A percentile compares a stretch with the other conserved stretches of the same genome.
phyloP scores from a whole-genome alignment of 2,113 vertebrate species.

The Urocitellus parryii region DNA sequence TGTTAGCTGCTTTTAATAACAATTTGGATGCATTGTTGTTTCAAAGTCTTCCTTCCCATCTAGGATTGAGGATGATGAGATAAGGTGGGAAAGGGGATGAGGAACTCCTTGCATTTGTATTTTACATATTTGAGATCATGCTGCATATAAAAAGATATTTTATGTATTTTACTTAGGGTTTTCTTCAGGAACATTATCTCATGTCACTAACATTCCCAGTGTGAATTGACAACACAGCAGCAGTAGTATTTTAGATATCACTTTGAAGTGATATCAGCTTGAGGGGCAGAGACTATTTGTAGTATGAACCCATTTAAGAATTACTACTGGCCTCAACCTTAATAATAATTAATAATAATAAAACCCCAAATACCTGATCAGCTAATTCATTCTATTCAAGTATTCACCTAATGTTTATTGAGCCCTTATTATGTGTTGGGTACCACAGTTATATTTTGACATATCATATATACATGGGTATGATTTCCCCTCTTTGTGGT shows the following conservation, averaged over 20 bases:
- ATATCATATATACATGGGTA: too few relatives aligned
- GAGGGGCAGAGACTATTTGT: not conserved
- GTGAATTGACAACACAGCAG: not conserved
- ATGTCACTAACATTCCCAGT: not conserved
- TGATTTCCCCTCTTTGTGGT: too few relatives aligned
- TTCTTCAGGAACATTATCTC: not conserved
- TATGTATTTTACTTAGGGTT: not conserved
- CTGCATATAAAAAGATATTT: slow-evolving; percentile 3
- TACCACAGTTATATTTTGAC: too few relatives aligned
- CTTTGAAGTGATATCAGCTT: not conserved
- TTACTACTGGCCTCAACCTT: not conserved
- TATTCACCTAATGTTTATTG: slow-evolving; percentile 2
- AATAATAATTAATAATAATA: not conserved
- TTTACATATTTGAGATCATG: not conserved
- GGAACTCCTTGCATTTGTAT: not conserved
- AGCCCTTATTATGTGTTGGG: not conserved
- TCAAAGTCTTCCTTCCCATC: not conserved
- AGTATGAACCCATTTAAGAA: not conserved
- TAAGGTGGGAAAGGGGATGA: not conserved
- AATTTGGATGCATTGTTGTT: not conserved
- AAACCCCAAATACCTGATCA: not conserved
- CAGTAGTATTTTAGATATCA: not conserved
- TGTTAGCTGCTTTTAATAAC: not conserved
- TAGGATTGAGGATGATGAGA: not conserved
- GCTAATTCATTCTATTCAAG: not conserved